A percentile compares a stretch with the other conserved stretches of the same genome.
Conservation (phyloP, 2,888 invertebrate genomes). For the Pseudoips prasinana region DNA sequence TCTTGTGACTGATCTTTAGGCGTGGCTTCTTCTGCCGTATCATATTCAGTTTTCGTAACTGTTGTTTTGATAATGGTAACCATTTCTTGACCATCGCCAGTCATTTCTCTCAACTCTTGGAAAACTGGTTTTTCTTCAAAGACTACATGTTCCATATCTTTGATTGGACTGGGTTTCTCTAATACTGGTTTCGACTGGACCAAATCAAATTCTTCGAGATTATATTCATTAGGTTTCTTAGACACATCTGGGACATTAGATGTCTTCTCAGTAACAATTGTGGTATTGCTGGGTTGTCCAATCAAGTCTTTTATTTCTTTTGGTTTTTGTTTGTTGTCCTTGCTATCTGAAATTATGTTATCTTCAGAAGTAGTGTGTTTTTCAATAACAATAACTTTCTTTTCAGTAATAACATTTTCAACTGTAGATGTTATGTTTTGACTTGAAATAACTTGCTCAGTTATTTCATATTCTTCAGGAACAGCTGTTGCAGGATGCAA, state of each 20-base stretch:
- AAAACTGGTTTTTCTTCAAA: conserved; percentile 37
- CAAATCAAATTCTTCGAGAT: conserved; percentile 6
- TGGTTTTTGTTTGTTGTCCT: neutral
- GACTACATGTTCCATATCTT: conserved; percentile 31
- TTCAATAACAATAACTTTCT: conserved; percentile 24
- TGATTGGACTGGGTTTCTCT: conserved; percentile 18
- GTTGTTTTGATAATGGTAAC: conserved; percentile 48
- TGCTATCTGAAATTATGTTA: neutral
- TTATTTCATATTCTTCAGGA: conserved; percentile 9
- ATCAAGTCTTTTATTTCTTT: neutral
- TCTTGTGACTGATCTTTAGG: too few relatives aligned
- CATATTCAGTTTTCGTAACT: conserved; percentile 47
- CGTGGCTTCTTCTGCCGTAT: conserved; percentile 13
- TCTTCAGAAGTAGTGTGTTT: conserved; percentile 14
- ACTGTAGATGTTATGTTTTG: conserved; percentile 9
- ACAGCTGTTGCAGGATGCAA: too few relatives aligned
- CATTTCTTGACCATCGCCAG: conserved; percentile 44
- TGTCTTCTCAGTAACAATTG: conserved; percentile 10
- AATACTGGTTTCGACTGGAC: conserved; percentile 10
- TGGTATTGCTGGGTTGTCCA: too few relatives aligned
- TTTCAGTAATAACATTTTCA: conserved; percentile 17
- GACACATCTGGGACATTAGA: conserved; percentile 7
- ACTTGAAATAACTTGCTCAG: conserved; percentile 14
- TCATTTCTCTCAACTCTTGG: conserved; percentile 41
- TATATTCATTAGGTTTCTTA: conserved; percentile 7